phyloP scores from a whole-genome alignment of 2,113 vertebrate genomes.

The Microtus pennsylvanicus region DNA sequence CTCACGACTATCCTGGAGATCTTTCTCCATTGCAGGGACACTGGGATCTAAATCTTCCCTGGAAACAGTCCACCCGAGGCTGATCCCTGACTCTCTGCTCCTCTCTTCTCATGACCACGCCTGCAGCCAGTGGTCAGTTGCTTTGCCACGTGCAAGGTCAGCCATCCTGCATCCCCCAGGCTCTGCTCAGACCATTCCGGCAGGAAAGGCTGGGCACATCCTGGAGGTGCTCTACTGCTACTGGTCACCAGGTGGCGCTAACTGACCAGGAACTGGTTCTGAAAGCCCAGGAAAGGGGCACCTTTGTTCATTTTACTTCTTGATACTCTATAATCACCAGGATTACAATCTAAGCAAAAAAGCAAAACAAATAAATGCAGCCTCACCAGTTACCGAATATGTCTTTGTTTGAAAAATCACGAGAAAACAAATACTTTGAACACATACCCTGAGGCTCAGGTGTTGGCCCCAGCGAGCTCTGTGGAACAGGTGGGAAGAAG shows the following conservation, averaged over 20 bases:
- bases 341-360: slow-evolving; percentile 82
- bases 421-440: slow-evolving; percentile 35
- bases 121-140: neutral
- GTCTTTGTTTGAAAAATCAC: slow-evolving; percentile 75
- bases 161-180: accelerated
- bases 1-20: accelerated
- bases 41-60: neutral
- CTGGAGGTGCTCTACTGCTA: neutral
- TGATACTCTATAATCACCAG: slow-evolving; percentile 81
- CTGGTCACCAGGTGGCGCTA: slow-evolving; percentile 77
- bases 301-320: slow-evolving; percentile 76
- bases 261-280: neutral
- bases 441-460: neutral
- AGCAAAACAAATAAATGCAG: slow-evolving; percentile 80
- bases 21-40: neutral
- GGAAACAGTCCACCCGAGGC: accelerated
- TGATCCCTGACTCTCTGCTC: accelerated
- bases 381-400: slow-evolving; percentile 23
- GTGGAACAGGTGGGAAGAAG: accelerated
- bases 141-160: neutral
- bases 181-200: neutral
- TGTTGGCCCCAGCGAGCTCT: accelerated
- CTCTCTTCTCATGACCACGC: too few relatives aligned
- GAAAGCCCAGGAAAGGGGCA: neutral
- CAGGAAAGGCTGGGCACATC: too few relatives aligned